phyloP scores from a whole-genome alignment of 2,113 vertebrate species.

The Riparia riparia region DNA sequence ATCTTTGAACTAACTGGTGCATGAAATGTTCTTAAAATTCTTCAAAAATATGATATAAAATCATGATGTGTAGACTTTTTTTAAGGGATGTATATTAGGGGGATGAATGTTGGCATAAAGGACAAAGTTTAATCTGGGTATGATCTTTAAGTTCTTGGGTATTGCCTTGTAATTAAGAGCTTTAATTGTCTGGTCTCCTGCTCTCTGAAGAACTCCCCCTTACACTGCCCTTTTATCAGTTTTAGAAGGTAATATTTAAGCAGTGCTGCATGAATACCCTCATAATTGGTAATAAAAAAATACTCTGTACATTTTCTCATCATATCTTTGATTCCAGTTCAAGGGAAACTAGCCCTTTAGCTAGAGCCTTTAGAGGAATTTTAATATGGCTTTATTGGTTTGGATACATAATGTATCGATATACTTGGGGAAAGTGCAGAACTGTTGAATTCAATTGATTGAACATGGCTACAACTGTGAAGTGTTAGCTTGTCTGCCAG shows the following conservation, averaged over 20 bases:
- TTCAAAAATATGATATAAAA: constrained; percentile 54
- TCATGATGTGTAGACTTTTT: constrained; percentile 41
- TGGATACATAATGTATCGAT: background rate
- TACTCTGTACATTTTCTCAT: background rate
- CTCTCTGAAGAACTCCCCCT: background rate
- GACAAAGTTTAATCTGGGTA: background rate
- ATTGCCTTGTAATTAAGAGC: constrained; percentile 14
- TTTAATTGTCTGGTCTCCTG: constrained; percentile 15
- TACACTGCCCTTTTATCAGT: constrained; percentile 4
- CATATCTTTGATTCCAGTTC: constrained; percentile 26
- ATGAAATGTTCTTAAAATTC: constrained; percentile 65
- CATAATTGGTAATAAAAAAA: constrained; percentile 45
- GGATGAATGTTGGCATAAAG: background rate
- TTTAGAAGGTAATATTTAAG: constrained; percentile 52
- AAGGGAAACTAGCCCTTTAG: background rate
- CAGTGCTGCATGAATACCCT: background rate
- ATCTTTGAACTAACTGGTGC: constrained; percentile 73
- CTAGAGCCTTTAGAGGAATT: background rate
- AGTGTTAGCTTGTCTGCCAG: background rate
- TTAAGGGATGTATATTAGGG: background rate
- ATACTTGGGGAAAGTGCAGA: background rate
- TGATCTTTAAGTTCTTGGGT: background rate
- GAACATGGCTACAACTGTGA: background rate
- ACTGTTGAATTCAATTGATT: background rate
- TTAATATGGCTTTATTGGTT: background rate